phyloP scores from a whole-genome alignment of 2,113 vertebrate species.

The Oreochromis aureus region DNA sequence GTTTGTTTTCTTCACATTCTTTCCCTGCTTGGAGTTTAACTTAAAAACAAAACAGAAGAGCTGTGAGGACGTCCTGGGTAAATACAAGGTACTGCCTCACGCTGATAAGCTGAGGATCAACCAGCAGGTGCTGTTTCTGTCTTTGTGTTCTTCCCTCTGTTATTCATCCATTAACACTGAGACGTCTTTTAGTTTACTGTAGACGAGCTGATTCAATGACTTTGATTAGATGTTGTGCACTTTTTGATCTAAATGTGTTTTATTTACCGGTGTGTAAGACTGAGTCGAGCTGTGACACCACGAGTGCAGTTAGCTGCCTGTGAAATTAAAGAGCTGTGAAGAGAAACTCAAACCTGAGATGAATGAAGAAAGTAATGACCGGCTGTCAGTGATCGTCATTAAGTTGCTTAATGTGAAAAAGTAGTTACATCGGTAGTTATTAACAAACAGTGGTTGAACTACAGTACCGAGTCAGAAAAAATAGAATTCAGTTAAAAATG shows the following conservation, averaged over 20 bases:
- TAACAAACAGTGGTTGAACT: no score
- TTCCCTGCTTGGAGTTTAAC: neutral
- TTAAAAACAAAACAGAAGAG: neutral
- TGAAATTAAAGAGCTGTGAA: neutral
- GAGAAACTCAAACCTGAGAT: neutral
- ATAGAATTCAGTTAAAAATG: neutral
- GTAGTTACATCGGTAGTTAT: neutral
- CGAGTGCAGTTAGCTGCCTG: neutral
- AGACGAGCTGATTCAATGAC: neutral
- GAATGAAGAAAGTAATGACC: neutral
- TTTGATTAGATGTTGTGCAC: neutral
- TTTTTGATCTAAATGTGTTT: neutral
- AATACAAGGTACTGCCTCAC: rapidly evolving
- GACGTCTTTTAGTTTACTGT: neutral
- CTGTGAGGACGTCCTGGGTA: neutral
- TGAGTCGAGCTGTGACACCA: neutral
- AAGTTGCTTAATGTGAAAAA: neutral
- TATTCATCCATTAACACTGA: neutral
- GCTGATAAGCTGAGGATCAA: neutral
- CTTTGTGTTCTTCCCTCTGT: neutral
- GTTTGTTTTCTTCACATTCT: neutral
- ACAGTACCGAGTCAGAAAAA: neutral
- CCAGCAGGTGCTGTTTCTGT: neutral
- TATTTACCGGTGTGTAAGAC: neutral
- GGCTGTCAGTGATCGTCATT: neutral